Conservation (phyloP, 2,888 invertebrate species). For the Rhamphomyia laevipes region DNA sequence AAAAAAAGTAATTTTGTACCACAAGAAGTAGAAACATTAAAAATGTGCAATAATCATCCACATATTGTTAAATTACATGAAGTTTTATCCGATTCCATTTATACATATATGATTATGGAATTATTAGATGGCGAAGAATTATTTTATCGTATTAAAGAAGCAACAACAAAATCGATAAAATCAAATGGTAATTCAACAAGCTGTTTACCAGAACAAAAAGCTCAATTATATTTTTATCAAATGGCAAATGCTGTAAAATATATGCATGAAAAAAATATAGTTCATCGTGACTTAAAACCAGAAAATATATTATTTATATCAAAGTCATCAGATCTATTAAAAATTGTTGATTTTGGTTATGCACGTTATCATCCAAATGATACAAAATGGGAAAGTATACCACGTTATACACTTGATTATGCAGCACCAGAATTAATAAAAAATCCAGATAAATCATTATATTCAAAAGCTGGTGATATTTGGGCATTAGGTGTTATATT, state of each 20-base stretch:
- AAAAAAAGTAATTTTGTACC: constrained; percentile 23
- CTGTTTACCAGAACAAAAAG: constrained; percentile 63
- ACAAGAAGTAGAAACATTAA: constrained; percentile 62
- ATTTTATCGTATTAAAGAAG: constrained; percentile 50
- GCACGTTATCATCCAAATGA: constrained; percentile 38
- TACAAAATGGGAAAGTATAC: constrained; percentile 41
- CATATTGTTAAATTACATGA: constrained; percentile 78
- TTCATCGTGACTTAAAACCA: constrained; percentile 90
- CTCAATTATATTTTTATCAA: constrained; percentile 35
- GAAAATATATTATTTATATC: constrained; percentile 50
- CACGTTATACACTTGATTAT: constrained; percentile 80
- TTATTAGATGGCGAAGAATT: constrained; percentile 76
- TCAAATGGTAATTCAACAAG: constrained; percentile 5
- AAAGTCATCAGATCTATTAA: constrained; percentile 46
- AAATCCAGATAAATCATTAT: constrained; percentile 36
- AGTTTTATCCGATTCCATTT: constrained; percentile 71
- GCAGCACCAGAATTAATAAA: constrained; percentile 87
- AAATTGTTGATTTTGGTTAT: constrained; percentile 95
- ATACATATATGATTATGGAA: constrained; percentile 87
- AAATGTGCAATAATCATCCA: constrained; percentile 76
- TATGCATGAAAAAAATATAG: constrained; percentile 74
- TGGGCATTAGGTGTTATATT: constrained; percentile 94
- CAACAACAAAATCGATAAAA: constrained; percentile 19
- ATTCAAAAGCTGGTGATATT: constrained; percentile 87
- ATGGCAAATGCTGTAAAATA: constrained; percentile 72